Percentiles rank a stretch among this genome's conserved stretches.
These are phyloP conservation scores for Sthenelais limicola DNA, from an alignment of 2,888 invertebrate species.

Conservation along the genomic window DNA sequence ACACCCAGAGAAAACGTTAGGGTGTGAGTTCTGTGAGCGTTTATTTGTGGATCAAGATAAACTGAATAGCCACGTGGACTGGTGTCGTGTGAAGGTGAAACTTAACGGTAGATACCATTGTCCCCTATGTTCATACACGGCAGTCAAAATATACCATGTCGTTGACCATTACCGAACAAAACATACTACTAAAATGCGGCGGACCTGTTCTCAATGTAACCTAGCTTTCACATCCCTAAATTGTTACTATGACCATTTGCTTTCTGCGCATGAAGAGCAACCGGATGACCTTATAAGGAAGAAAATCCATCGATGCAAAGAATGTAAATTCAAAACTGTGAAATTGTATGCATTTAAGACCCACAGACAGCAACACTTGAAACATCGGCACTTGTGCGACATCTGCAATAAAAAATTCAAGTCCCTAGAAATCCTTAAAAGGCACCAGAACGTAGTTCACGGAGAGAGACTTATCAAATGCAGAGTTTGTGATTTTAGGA, in stretches of 20 bases:
- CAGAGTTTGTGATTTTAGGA: neutral
- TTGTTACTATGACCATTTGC: conserved; percentile 11
- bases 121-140: conserved; percentile 8
- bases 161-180: conserved; percentile 27
- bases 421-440: conserved; percentile 2
- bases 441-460: conserved; percentile 14
- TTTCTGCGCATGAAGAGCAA: neutral
- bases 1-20: neutral
- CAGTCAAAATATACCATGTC: conserved; percentile 6
- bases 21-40: neutral
- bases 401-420: conserved; percentile 6
- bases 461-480: neutral
- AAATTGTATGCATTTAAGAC: conserved; percentile 3
- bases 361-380: neutral
- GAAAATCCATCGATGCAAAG: neutral
- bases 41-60: neutral
- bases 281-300: neutral
- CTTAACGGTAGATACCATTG: conserved; percentile 4
- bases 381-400: neutral
- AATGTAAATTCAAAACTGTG: neutral
- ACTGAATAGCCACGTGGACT: conserved; percentile 10
- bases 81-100: conserved; percentile 18
- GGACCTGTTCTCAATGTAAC: neutral
- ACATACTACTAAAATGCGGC: neutral
- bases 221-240: neutral